Evolutionary conservation across 2,797 vertebrate species (phyloP).

Genomic region (Arnoldichthys spilopterus): DNA sequence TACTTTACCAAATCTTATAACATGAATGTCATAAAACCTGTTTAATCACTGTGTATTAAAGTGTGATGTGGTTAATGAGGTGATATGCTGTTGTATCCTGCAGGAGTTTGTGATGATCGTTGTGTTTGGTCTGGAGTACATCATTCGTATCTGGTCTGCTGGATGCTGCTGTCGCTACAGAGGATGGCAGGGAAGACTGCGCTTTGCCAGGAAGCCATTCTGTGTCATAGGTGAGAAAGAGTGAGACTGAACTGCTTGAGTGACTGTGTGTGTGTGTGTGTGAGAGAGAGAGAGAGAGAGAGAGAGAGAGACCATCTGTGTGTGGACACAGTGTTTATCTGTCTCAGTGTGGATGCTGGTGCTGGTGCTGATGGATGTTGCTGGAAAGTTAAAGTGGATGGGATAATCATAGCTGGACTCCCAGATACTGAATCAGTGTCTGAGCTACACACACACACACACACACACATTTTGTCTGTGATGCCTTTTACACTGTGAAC

Average conservation of each 20-base stretch:
- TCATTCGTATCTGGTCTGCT: constrained; percentile 97
- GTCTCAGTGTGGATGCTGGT: constrained; percentile 9
- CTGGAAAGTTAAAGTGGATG: neutral
- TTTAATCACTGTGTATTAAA: neutral
- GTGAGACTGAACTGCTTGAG: neutral
- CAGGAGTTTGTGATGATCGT: constrained; percentile 99
- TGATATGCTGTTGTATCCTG: constrained; percentile 45
- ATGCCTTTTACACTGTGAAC: too few relatives aligned
- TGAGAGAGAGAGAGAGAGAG: constrained; percentile 52
- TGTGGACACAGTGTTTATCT: too few relatives aligned
- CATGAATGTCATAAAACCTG: neutral
- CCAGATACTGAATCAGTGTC: constrained; percentile 18
- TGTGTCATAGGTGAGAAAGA: constrained; percentile 92
- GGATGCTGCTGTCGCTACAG: constrained; percentile 98
- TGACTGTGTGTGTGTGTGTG: constrained; percentile 4
- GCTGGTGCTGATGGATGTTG: constrained; percentile 19
- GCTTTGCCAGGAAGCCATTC: constrained; percentile 96
- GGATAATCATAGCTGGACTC: constrained; percentile 23
- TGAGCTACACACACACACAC: constrained; percentile 25
- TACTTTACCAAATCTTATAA: neutral
- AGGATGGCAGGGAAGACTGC: constrained; percentile 96
- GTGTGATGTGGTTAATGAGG: neutral
- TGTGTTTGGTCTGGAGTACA: constrained; percentile 98
- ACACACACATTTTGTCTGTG: neutral
- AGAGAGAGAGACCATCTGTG: neutral